Conservation (phyloP, 2,113 vertebrate species). For the Uria aalge region DNA sequence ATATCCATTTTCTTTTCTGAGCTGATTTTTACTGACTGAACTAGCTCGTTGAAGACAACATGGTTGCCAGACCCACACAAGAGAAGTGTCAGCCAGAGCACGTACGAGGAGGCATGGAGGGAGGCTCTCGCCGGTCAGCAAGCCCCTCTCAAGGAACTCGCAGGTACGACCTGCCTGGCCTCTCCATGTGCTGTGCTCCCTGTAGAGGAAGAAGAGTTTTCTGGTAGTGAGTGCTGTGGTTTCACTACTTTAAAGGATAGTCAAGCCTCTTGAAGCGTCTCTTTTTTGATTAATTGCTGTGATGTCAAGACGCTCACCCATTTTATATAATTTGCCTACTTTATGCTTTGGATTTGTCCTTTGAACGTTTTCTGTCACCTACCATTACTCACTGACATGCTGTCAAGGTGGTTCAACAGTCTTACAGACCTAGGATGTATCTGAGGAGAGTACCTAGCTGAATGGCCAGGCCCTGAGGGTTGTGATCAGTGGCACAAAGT, state of each 20-base stretch:
- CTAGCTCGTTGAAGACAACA: not conserved
- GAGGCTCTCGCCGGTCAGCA: fast-evolving
- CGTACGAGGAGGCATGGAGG: not conserved
- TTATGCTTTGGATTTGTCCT: not conserved
- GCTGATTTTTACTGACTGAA: not conserved
- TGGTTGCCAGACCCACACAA: not conserved
- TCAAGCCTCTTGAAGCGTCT: not conserved
- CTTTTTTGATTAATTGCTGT: not conserved
- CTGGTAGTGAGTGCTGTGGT: no score
- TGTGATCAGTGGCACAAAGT: not conserved
- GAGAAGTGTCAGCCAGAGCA: not conserved
- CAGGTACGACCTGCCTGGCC: not conserved
- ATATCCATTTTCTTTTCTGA: not conserved
- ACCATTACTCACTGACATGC: not conserved
- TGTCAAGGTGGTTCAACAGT: not conserved
- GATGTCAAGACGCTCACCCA: not conserved
- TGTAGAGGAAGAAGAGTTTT: not conserved
- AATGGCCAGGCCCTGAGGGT: not conserved
- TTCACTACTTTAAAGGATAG: not conserved
- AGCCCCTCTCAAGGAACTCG: not conserved
- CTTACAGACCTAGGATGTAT: not conserved
- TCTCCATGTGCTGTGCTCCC: no score
- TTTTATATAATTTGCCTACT: not conserved
- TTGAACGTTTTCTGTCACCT: not conserved
- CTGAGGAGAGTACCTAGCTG: not conserved